phyloP scores from a whole-genome alignment of 2,113 vertebrate genomes.

The Nibea coibor region DNA sequence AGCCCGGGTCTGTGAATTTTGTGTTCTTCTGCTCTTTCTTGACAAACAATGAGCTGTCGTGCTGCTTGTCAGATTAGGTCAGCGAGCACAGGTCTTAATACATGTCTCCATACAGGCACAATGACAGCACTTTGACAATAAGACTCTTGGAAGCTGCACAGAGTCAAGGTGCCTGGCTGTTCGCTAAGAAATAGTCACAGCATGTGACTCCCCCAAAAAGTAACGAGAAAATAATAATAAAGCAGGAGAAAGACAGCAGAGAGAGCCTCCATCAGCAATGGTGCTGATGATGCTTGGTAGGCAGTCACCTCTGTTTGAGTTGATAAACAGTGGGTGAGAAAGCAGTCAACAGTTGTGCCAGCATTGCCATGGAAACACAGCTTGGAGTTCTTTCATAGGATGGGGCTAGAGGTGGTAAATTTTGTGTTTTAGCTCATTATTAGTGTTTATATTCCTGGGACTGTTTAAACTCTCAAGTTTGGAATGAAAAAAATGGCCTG shows the following conservation, averaged over 20 bases:
- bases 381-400: slow-evolving; percentile 2
- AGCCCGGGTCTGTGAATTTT: background rate
- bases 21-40: background rate
- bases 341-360: slow-evolving; percentile 22
- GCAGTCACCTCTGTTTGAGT: slow-evolving; percentile 34
- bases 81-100: background rate
- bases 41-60: background rate
- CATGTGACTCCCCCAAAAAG: background rate
- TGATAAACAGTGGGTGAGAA: slow-evolving; percentile 46
- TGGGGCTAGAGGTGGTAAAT: background rate
- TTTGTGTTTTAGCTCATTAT: slow-evolving; percentile 16
- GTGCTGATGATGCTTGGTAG: slow-evolving; percentile 18
- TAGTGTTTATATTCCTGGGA: background rate
- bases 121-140: background rate
- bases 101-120: background rate
- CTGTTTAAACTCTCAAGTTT: background rate
- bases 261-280: background rate
- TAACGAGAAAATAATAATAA: background rate
- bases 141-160: background rate
- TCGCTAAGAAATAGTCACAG: background rate
- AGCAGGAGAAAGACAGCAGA: background rate
- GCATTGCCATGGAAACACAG: slow-evolving; percentile 55
- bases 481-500: background rate
- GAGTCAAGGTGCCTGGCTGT: background rate
- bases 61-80: background rate